Evolutionary conservation across 2,888 invertebrate genomes (phyloP), one percentile per base, ranked within the genome.

Genomic region (Stenotaenia linearis): DNA sequence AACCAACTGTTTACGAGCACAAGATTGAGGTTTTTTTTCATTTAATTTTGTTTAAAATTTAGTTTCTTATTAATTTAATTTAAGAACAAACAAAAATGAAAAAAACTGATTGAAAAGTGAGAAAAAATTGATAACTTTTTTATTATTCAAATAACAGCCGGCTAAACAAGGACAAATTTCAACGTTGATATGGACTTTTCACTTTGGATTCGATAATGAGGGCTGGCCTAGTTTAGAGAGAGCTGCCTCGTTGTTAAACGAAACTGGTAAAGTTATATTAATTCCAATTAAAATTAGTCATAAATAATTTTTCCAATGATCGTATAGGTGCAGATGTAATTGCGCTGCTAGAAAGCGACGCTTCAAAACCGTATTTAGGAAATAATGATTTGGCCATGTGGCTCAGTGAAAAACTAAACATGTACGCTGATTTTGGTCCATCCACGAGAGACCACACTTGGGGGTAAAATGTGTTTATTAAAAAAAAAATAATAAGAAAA

Each of bases 141-240:
- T 69, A 18, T 79, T 40, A 61, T 75, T 40, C 61, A 50, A 30
- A 35, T 79, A 12, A 28, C 75, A 80, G 77, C n/a, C n/a, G n/a
- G 25, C n/a, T 25, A 79, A 81, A 0, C 83, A 84, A 23, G 83
- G 82, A 28, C 83, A 83, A 77, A 84, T 87, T 79, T 84, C 84
- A 0, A 84, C 86, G 4, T 85, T 85, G 25, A 86, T 87, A 21
- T 87, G 86, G 86, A 87, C 87, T 2, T 86, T 84, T 81, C 87
- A 87, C 82, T 87, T 87, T 83, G 87, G 86, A 32, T 87, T 86
- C 82, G 87, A 87, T 80, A 87, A 87, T 82, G 82, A 84, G 80
- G 87, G 86, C 30, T 86, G 86, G 86, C 86, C 86, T 3, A 86
- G 86, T 82, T 82, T 87, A 79, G 85, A 86, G 78, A 82, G 86